phyloP scores from a whole-genome alignment of 2,113 vertebrate genomes.

The Ascaphus truei region DNA sequence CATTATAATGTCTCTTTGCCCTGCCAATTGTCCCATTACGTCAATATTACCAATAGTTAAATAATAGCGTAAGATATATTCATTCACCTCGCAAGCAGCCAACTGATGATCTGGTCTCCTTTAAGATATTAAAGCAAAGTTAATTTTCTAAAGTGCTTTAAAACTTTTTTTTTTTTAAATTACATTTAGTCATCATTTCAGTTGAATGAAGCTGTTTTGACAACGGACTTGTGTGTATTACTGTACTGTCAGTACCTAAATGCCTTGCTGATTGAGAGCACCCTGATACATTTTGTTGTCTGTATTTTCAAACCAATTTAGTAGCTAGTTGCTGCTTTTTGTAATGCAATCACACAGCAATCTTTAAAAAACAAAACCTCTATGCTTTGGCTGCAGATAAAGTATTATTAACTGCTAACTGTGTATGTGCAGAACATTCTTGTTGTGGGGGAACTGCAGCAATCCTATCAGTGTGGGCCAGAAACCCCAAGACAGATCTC shows the following conservation, averaged over 20 bases:
- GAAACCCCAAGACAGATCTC: background rate
- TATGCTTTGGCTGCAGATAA: background rate
- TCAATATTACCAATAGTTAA: no score
- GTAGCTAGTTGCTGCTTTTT: background rate
- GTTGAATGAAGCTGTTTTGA: no score
- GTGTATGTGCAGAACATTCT: background rate
- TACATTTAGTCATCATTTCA: no score
- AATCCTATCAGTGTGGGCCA: slow-evolving; percentile 11
- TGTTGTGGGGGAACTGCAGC: background rate
- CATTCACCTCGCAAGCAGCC: no score
- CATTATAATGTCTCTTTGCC: no score
- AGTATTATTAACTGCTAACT: background rate
- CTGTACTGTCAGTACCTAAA: background rate
- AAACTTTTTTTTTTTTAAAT: no score
- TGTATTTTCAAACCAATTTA: background rate
- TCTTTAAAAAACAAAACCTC: slow-evolving; percentile 16
- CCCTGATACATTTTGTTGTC: background rate
- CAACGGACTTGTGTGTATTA: no score
- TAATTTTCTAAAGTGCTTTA: no score
- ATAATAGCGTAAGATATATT: no score
- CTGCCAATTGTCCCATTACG: no score
- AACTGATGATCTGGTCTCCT: no score
- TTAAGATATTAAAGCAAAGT: no score
- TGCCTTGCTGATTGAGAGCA: background rate
- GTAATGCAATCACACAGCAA: background rate